Evolutionary conservation across 2,113 vertebrate species (phyloP), one percentile per base, ranked within the genome.

Genomic region (Paramormyrops kingsleyae): DNA sequence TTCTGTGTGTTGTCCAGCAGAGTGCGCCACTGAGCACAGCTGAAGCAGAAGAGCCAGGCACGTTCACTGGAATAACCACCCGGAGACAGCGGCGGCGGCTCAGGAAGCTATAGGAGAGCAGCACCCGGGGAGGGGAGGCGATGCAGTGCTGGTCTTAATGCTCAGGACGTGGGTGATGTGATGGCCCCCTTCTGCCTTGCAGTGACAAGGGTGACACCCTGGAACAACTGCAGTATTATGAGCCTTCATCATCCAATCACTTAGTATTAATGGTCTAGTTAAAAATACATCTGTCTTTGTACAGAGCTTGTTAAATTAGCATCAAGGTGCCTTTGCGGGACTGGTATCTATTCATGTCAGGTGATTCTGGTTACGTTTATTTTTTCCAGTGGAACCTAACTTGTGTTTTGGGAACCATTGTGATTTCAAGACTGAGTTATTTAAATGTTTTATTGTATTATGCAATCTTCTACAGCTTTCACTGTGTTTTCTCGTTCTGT

Each of bases 1-100:
- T 52, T 31, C 31, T 56, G 85, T 91, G 90, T 52, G 59, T 39
- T 62, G 3, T 85, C 77, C 89, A 77, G 46, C 39, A 93, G 92
- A 49, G 8, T 44, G 27, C 62, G n/a, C 66, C 59, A 21, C 88
- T 93, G 53, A 90, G 49, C 77, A 80, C 21, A 21, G 88, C 90
- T 70, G 88, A 74, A 66, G 42, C 39, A 59, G 89, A 83, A 44
- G 53, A 27, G 91, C 90, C 87, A 27, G 50, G 42, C 53, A 91
- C n/a, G 39, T 91, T 90, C 90, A 50, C 87, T 47, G 89, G 88
- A 62, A 88, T 90, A 17, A 15, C 27, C 3, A 46, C 35, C 49
- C 47, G 59, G 9, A 66, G 87, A 62, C 47, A 19, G 3, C 84
- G 42, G 24, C 49, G 6, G n/a, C n/a, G 5, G 46, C 56, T 27